Evolutionary conservation across 2,797 vertebrate genomes (phyloP), one percentile per base, ranked within the genome.

Genomic region (Erethizon dorsatum): DNA sequence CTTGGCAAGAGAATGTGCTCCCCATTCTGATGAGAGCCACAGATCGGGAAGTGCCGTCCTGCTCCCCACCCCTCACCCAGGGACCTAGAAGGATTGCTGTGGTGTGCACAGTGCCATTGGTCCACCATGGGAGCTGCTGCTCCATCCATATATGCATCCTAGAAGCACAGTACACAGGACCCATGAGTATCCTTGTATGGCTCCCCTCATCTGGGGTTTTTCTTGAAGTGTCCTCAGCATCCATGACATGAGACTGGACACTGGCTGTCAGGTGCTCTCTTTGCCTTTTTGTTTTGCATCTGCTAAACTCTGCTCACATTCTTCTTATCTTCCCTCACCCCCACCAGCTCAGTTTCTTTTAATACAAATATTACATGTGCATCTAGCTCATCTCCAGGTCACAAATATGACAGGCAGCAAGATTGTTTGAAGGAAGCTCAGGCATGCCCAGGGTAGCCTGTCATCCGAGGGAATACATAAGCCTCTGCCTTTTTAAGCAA

Each of bases 401-500:
- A 65, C 71, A 69, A 61, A 83, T 89, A 82, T 24, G 17, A 90
- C 88, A 73, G 73, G 80, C 67, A 61, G 61, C 33, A 41, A 45
- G 37, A 18, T 24, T 37, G 12, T 84, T 12, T 26, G 61, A 85
- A 83, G 33, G 69, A 89, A 82, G 41, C 75, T 65, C 45, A 71
- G 37, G 41, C 73, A 17, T 37, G 52, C 61, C 52, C 80, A 92
- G 6, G 20, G 24, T 24, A 61, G 65, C 78, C 77, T 69, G 83
- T 37, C 90, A 88, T 59, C 11, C 1, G 67, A 78, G 57, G n/a
- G 33, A 80, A 37, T n/a, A 10, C 57, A 26, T n/a, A 84, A 87
- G 52, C 59, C 37, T 84, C 79, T 50, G 90, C 83, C 83, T 93
- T 97, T 96, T 83, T 84, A 97, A 97, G 92, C 90, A 97, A 85